These are phyloP conservation scores for Cottoperca gobio DNA, from an alignment of 2,797 vertebrate genomes.

Conservation along the genomic window DNA sequence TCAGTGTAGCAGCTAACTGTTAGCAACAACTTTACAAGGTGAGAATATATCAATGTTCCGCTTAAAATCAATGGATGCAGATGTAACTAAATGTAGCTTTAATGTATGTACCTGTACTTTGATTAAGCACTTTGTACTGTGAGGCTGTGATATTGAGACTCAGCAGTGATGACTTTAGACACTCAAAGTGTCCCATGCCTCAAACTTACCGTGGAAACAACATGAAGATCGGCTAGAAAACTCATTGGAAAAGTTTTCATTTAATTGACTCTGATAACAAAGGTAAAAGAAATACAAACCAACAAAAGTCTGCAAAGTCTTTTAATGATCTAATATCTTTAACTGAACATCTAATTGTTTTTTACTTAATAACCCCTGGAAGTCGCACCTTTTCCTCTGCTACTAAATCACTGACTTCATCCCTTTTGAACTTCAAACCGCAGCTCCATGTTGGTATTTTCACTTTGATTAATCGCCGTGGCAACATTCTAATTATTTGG, in stretches of 20 bases:
- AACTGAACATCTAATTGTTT: background rate
- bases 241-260: no score
- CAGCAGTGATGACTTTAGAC: no score
- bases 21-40: no score
- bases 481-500: constrained; percentile 62
- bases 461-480: constrained; percentile 34
- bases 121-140: no score
- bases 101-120: no score
- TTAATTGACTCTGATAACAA: background rate
- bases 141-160: no score
- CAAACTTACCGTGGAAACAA: background rate
- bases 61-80: no score
- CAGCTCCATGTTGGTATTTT: constrained; percentile 29
- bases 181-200: background rate
- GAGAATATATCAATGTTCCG: no score
- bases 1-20: no score
- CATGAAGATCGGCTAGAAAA: background rate
- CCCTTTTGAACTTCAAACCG: constrained; percentile 5
- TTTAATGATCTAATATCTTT: background rate
- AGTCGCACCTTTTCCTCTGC: constrained; percentile 24
- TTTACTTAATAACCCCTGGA: background rate
- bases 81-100: no score
- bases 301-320: background rate
- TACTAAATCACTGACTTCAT: constrained; percentile 9
- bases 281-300: background rate